Conservation (phyloP, 2,888 invertebrate species). For the Spialia ferax region DNA sequence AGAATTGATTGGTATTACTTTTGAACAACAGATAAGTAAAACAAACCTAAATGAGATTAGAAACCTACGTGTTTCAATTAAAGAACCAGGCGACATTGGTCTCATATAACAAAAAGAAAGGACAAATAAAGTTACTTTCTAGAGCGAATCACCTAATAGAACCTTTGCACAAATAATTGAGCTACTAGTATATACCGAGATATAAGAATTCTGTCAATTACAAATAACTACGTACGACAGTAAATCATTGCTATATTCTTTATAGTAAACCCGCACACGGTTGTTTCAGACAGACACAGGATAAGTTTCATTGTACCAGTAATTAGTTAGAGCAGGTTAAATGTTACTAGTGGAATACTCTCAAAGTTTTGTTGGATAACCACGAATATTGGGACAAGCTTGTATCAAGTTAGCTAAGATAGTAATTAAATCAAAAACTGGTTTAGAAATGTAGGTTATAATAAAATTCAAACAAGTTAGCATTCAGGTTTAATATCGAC, state of each 20-base stretch:
- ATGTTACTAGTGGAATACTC: neutral
- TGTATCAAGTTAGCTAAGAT: no score
- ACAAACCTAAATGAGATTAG: neutral
- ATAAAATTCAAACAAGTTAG: no score
- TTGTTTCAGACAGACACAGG: conserved; percentile 23
- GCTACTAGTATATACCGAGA: neutral
- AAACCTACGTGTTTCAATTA: conserved; percentile 5
- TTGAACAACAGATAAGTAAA: neutral
- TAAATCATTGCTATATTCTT: neutral
- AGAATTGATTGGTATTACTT: neutral
- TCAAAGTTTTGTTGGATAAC: neutral
- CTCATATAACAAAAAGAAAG: conserved; percentile 3
- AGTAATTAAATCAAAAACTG: no score
- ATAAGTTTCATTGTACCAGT: conserved; percentile 2
- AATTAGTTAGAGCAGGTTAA: conserved; percentile 18
- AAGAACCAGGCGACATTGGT: neutral
- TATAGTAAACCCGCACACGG: conserved; percentile 1
- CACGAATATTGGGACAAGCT: neutral
- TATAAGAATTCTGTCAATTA: conserved; percentile 8
- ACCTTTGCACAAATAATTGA: conserved; percentile 12
- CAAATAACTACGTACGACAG: conserved; percentile 1
- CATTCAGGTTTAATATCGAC: no score
- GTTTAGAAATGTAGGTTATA: no score
- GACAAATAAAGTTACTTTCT: conserved; percentile 1
- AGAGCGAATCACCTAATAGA: neutral